Base-by-base conservation (phyloP, 2,113 vertebrate species). In the Platysternon megacephalum region DNA sequence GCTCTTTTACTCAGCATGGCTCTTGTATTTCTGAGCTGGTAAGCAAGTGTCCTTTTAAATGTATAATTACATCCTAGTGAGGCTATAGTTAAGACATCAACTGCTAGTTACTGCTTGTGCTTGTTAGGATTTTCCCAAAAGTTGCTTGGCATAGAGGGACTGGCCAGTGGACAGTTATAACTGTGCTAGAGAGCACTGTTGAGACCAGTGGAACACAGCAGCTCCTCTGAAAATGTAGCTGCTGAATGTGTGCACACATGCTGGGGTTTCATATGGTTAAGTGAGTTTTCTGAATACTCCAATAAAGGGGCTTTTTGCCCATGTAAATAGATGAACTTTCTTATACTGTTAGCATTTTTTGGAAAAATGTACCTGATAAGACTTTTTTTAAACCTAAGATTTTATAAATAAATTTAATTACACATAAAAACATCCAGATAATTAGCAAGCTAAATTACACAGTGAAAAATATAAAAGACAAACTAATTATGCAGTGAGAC, bases 341-440 rank as follows among this genome's bases (percentile, higher is more conserved):
- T 78, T 0, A 1, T 28, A 68, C 0, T 68, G 6, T 39, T 53
- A 78, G 21, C 10, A 9, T 17, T 55, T 55, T 80, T 88, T 0
- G 1, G 35, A 87, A 87, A 81, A 91, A 48, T 44, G 1, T 52
- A 6, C 21, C 21, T 17, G n/a, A 44, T 39, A 22, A 48, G 11
- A 84, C 49, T 21, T 42, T 46, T 22, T 89, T 78, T 68, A 2
- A 74, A 74, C 44, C 79, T 29, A 53, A 65, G 39, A 76, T 65
- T 78, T 82, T 2, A 89, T 13, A 44, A 78, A 14, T 78, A 44
- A 48, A 14, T 61, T 61, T 72, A 56, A 42, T 32, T 72, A 81
- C 46, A 3, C 3, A 78, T 79, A 65, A 80, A 65, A 86, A 79
- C 48, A 91, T 1, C 22, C 74, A 78, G 72, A 26, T 22, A 49